phyloP scores from a whole-genome alignment of 2,113 vertebrate genomes.

The Electrona antarctica region DNA sequence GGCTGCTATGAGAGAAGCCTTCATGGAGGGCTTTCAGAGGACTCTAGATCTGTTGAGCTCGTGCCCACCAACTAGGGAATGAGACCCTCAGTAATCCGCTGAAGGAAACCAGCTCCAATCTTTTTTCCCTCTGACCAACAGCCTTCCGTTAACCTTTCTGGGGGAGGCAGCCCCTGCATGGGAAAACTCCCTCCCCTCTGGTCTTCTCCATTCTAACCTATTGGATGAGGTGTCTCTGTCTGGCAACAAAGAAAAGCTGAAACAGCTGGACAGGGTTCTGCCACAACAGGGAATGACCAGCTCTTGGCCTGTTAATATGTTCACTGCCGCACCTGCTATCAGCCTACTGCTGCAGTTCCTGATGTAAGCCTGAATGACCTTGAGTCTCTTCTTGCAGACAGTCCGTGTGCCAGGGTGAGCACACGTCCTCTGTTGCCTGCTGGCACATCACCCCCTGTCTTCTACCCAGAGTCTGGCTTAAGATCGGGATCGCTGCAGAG shows the following conservation, averaged over 20 bases:
- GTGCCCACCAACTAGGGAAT: no score
- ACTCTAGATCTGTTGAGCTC: no score
- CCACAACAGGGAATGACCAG: background rate
- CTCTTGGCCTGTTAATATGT: background rate
- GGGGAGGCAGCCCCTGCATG: background rate
- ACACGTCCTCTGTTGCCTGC: conserved; percentile 4
- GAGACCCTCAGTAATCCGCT: no score
- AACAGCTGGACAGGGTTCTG: background rate
- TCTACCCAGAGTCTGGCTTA: conserved; percentile 1
- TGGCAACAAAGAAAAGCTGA: background rate
- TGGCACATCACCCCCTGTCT: background rate
- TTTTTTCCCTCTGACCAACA: no score
- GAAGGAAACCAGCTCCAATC: no score
- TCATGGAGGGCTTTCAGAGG: no score
- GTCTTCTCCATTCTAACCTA: background rate
- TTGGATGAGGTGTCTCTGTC: background rate
- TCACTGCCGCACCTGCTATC: background rate
- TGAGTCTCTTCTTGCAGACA: background rate
- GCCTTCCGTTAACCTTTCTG: no score
- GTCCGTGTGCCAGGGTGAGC: no score
- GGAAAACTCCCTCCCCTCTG: conserved; percentile 13
- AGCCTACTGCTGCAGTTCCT: background rate
- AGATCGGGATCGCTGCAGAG: background rate
- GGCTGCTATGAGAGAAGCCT: no score
- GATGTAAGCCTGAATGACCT: background rate